Evolutionary conservation across 1,140 invertebrate genomes (phyloP), one percentile per base, ranked within the genome.

Genomic region (Diorhabda elongata): DNA sequence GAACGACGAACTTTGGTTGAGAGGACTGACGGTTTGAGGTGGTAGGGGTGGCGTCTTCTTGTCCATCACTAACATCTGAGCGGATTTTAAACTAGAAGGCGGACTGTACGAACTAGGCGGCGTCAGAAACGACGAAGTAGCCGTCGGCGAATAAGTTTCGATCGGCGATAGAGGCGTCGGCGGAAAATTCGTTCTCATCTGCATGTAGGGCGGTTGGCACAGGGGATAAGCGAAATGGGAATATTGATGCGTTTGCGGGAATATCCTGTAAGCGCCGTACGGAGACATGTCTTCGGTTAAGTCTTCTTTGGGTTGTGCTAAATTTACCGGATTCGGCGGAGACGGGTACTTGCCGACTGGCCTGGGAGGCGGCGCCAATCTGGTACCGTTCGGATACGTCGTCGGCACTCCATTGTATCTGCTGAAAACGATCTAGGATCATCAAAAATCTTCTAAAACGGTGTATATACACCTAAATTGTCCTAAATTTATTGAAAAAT

Each of bases 241-340:
- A 61, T 74, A 75, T 59, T 77, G 75, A 6, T 69, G 62, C 52
- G 63, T 70, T 58, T 67, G 76, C 4, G 65, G 43, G 62, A 78
- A 77, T 43, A 77, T 42, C 41, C 77, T 44, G 52, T 76, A 76
- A 1, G 73, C 67, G 11, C 68, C 68, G 68, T 72, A 74, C 57
- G 72, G 72, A 9, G 72, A 66, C 47, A 77, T 61, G 26, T 78
- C 75, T 43, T 80, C 77, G 56, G 67, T 69, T 8, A 70, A 52
- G 64, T 79, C 75, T 61, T 77, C 75, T 69, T 80, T 78, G 45
- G 74, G 71, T 61, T 79, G 77, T 2, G 78, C 75, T 42, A 81
- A 74, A 61, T 81, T 81, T 2, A 81, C 79, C 4, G 80, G 79
- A 26, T 73, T 69, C n/a, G 76, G 77, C 26, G 75, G 77, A n/a